phyloP scores from a whole-genome alignment of 2,113 vertebrate species.

The Cariama cristata region DNA sequence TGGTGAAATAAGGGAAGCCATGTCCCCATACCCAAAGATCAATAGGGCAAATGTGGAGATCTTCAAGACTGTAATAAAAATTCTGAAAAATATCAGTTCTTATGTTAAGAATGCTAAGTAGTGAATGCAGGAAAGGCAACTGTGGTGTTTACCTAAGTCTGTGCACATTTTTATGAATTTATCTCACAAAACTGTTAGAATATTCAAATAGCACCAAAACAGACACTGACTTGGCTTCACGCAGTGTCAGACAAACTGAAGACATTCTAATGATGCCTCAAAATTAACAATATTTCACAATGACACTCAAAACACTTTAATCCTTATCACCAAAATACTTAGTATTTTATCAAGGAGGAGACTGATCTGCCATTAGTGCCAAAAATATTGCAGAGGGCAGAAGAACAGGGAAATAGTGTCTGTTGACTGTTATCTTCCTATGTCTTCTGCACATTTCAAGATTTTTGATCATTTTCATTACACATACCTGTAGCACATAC shows the following conservation, averaged over 20 bases:
- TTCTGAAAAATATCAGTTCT: neutral
- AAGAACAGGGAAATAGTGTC: neutral
- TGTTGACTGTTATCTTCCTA: neutral
- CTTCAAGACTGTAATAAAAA: neutral
- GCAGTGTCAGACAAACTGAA: neutral
- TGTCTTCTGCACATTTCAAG: neutral
- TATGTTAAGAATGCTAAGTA: neutral
- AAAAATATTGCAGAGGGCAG: neutral
- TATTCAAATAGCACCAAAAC: neutral
- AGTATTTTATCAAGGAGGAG: neutral
- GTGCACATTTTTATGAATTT: neutral
- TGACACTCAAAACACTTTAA: neutral
- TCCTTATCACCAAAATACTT: neutral
- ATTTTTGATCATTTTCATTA: neutral
- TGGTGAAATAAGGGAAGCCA: neutral
- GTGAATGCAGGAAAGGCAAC: neutral
- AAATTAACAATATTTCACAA: neutral
- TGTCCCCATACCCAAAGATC: neutral
- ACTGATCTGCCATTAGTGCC: neutral
- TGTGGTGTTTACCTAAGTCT: neutral
- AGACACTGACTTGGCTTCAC: neutral
- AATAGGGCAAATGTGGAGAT: neutral
- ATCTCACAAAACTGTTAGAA: neutral
- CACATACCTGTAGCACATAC: neutral
- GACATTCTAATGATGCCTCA: neutral